A percentile compares a stretch with the other conserved stretches of the same genome.
phyloP scores from a whole-genome alignment of 2,797 vertebrate species.

The Mastacembelus armatus region DNA sequence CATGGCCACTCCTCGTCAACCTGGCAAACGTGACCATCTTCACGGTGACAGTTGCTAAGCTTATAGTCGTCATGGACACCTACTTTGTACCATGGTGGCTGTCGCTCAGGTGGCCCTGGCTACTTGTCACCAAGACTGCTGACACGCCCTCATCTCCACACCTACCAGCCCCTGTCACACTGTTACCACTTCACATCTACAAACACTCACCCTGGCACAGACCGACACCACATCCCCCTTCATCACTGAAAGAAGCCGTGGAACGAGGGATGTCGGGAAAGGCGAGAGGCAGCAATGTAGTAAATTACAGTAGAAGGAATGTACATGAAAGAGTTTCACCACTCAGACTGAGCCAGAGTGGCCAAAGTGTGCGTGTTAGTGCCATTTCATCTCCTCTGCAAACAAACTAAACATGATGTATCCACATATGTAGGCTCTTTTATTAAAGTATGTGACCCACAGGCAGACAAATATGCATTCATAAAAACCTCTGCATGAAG shows the following conservation, averaged over 20 bases:
- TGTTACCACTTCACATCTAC: slow-evolving; percentile 62
- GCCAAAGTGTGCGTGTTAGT: slow-evolving; percentile 56
- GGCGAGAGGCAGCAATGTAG: slow-evolving; percentile 69
- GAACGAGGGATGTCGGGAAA: slow-evolving; percentile 43
- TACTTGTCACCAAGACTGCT: slow-evolving; percentile 59
- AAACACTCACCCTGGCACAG: slow-evolving; percentile 37
- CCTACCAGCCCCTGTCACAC: slow-evolving; percentile 56
- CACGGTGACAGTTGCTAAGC: slow-evolving; percentile 62
- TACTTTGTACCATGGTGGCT: slow-evolving; percentile 46
- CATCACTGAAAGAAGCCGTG: slow-evolving; percentile 40
- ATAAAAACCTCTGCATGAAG: slow-evolving; percentile 85
- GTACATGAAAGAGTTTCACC: slow-evolving; percentile 59
- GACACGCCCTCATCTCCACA: slow-evolving; percentile 71
- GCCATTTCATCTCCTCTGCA: slow-evolving; percentile 68
- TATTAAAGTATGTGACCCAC: slow-evolving; percentile 65
- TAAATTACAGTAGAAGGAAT: slow-evolving; percentile 71
- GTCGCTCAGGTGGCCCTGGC: slow-evolving; percentile 56
- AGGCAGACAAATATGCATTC: slow-evolving; percentile 63
- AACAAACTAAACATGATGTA: slow-evolving; percentile 64
- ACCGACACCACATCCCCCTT: slow-evolving; percentile 16
- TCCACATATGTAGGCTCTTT: slow-evolving; percentile 74
- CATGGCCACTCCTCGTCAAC: slow-evolving; percentile 54
- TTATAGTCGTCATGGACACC: slow-evolving; percentile 57
- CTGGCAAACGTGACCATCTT: slow-evolving; percentile 65
- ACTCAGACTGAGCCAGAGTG: slow-evolving; percentile 58